A percentile compares a stretch with the other conserved stretches of the same genome.
Evolutionary conservation across 2,113 vertebrate genomes (phyloP).

Genomic region (Marmota monax): DNA sequence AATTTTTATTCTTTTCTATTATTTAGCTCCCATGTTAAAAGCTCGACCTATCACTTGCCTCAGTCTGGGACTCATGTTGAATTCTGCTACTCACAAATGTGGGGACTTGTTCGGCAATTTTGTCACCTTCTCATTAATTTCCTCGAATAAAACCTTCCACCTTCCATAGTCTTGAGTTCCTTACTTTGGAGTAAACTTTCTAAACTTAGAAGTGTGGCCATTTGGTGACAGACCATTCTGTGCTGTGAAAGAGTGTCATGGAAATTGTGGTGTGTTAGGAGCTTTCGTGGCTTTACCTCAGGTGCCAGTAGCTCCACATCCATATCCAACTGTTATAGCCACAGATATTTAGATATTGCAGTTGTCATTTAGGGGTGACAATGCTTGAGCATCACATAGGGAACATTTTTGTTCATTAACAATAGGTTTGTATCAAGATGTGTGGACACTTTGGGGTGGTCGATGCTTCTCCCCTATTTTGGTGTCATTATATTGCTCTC

Average conservation of each 20-base stretch:
- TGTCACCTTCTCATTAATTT: neutral
- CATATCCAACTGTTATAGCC: neutral
- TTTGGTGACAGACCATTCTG: neutral
- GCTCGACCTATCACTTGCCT: neutral
- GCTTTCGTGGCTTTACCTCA: neutral
- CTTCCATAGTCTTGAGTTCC: neutral
- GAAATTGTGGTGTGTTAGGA: neutral
- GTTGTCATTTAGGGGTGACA: neutral
- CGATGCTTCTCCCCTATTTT: neutral
- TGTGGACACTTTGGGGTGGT: neutral
- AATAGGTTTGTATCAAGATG: neutral
- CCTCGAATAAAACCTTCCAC: fast-evolving
- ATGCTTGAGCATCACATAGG: neutral
- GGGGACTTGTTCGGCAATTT: neutral
- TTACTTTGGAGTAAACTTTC: neutral
- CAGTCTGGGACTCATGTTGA: neutral
- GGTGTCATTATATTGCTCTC: neutral
- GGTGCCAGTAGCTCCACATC: neutral
- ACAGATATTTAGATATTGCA: neutral
- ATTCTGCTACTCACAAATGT: neutral
- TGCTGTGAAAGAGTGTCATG: no score
- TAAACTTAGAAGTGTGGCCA: no score
- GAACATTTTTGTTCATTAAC: neutral
- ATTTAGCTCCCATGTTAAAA: neutral
- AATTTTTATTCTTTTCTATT: neutral